Percentiles rank a stretch among this genome's conserved stretches.
phyloP scores from a whole-genome alignment of 2,888 invertebrate genomes.

The Mimumesa dahlbomi region DNA sequence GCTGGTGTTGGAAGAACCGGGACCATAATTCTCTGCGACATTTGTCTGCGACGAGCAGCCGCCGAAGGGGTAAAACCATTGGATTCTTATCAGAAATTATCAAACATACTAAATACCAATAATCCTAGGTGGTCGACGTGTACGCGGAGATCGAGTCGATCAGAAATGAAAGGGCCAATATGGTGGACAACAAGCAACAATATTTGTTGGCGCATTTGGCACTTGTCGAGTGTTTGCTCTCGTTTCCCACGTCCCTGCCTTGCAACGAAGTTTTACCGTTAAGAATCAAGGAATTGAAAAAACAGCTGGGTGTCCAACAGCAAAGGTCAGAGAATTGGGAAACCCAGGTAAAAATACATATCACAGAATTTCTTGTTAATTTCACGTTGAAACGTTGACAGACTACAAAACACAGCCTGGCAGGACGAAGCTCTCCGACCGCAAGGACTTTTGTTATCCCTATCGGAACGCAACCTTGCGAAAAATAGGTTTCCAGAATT shows the following conservation, averaged over 20 bases:
- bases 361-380: too few species aligned
- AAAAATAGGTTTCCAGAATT: constrained; percentile 79
- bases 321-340: constrained; percentile 68
- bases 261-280: constrained; percentile 74
- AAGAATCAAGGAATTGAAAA: constrained; percentile 67
- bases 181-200: constrained; percentile 78
- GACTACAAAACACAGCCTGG: constrained; percentile 77
- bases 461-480: constrained; percentile 61
- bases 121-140: constrained; percentile 64
- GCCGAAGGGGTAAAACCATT: constrained; percentile 74
- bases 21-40: constrained; percentile 83
- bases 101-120: constrained; percentile 1
- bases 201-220: constrained; percentile 81
- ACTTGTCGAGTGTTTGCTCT: constrained; percentile 78
- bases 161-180: constrained; percentile 68
- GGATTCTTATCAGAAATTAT: background rate
- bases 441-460: constrained; percentile 19
- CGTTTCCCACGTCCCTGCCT: constrained; percentile 74
- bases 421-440: constrained; percentile 78
- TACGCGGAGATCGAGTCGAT: constrained; percentile 60
- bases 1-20: constrained; percentile 85
- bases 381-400: constrained; percentile 12
- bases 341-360: too few species aligned
- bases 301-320: constrained; percentile 65
- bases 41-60: constrained; percentile 81